phyloP scores from a whole-genome alignment of 2,113 vertebrate species.

The Esox niger region DNA sequence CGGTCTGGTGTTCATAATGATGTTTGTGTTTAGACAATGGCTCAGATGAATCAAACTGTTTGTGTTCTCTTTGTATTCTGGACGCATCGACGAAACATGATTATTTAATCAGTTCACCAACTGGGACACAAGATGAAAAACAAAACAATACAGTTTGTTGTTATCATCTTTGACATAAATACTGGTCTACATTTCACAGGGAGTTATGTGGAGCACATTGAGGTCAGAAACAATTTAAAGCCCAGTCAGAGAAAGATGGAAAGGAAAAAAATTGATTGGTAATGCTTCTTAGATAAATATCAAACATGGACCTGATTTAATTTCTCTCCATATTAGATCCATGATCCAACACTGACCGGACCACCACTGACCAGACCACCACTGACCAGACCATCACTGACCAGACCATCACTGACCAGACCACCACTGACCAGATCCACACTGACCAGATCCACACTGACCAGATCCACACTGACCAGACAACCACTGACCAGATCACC shows the following conservation, averaged over 20 bases:
- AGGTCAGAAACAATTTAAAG: slow-evolving; percentile 34
- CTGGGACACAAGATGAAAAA: slow-evolving; percentile 5
- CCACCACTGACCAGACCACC: background rate
- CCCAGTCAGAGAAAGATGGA: slow-evolving; percentile 21
- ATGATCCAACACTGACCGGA: slow-evolving; percentile 18
- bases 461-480: no score
- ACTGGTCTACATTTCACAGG: slow-evolving; percentile 27
- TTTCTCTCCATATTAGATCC: slow-evolving; percentile 60
- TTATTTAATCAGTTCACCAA: slow-evolving; percentile 28
- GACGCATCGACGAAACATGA: slow-evolving; percentile 12
- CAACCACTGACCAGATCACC: background rate
- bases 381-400: background rate
- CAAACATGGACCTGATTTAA: slow-evolving; percentile 54
- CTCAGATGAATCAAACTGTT: slow-evolving; percentile 27
- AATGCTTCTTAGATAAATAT: slow-evolving; percentile 48
- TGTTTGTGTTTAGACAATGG: slow-evolving; percentile 27
- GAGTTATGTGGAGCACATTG: slow-evolving; percentile 46
- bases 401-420: background rate
- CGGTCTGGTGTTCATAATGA: slow-evolving; percentile 45
- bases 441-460: background rate
- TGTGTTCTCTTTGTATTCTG: slow-evolving; percentile 29
- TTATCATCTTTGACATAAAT: slow-evolving; percentile 45
- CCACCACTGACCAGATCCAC: background rate
- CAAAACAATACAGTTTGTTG: slow-evolving; percentile 13
- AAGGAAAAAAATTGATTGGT: slow-evolving; percentile 44